Base-by-base conservation (phyloP, 2,888 invertebrate species). In the Erebia epiphron region DNA sequence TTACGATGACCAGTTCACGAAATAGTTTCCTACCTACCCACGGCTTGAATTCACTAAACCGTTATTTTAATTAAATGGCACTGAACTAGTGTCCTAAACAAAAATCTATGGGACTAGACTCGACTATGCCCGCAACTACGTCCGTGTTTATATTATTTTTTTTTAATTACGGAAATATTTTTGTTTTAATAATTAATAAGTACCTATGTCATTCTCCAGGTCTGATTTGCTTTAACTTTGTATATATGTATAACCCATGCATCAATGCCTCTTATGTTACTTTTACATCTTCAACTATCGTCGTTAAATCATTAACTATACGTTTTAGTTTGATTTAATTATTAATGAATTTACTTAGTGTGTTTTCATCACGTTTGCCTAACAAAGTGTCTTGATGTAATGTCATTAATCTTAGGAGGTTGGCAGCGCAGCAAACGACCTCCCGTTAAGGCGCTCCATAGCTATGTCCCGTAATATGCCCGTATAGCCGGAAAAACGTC, bases 371-470 rank as follows among this genome's bases (percentile, higher is more conserved):
- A 86, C 86, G 84, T 87, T 86, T 83, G 86, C 86, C 86, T 86
- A 84, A 89, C 88, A 91, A 91, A 90, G 85, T 86, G 87, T 89
- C 90, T 87, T 87, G 85, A 85, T 83, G 89, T 88, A 88, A 90
- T 84, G 86, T 89, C 91, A 92, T 92, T 92, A 92, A 92, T 92
- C 92, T 92, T 89, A 85, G 85, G 80, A 87, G 84, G 86, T 86
- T 89, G 90, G 90, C 90, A 90, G 89, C 87, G 85, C 87, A 92
- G 91, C 90, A 92, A 92, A 92, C 90, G 89, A 92, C 89, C 91
- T 91, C 87, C 89, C 88, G 88, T 91, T 91, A 91, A 90, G 89
- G 87, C 90, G 87, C 89, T 91, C 91, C 88, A 87, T 88, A 86
- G 87, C 83, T 85, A 26, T 84, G 86, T 85, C 85, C 86, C 83